A percentile compares a stretch with the other conserved stretches of the same genome.
Conservation (phyloP, 1,140 invertebrate species). For the Diorhabda carinulata region DNA sequence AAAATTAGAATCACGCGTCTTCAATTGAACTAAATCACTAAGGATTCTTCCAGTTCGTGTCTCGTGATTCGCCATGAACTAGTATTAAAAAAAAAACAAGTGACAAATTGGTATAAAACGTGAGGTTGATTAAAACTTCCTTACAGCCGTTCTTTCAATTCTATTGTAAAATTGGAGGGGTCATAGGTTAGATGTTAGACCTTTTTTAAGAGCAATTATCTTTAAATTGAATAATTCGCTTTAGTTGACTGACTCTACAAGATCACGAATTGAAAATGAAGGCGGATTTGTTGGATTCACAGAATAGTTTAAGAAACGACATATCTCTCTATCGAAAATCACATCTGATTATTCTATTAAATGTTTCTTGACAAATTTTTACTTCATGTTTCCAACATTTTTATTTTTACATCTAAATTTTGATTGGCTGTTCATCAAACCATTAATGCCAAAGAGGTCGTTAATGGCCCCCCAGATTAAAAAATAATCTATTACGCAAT, state of each 20-base stretch:
- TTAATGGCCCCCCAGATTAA: too few species aligned
- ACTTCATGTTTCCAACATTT: too few species aligned
- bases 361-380: too few species aligned
- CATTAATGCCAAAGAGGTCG: too few species aligned
- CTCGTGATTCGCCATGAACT: background rate
- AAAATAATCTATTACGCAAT: too few species aligned
- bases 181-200: background rate
- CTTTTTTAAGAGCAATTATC: background rate
- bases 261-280: background rate
- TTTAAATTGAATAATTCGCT: background rate
- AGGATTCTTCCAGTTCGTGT: background rate
- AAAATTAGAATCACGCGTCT: background rate
- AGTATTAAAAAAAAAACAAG: background rate
- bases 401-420: too few species aligned
- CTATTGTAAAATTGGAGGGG: background rate
- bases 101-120: background rate
- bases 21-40: background rate
- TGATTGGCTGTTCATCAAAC: too few species aligned
- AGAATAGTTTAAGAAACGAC: too few species aligned
- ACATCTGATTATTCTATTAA: too few species aligned
- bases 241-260: background rate
- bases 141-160: background rate
- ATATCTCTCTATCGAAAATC: too few species aligned
- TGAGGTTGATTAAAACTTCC: background rate
- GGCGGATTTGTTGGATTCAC: too few species aligned